Percentiles rank a stretch among this genome's conserved stretches.
Evolutionary conservation across 2,888 invertebrate species (phyloP).

Genomic region (Aphodius sticticus): DNA sequence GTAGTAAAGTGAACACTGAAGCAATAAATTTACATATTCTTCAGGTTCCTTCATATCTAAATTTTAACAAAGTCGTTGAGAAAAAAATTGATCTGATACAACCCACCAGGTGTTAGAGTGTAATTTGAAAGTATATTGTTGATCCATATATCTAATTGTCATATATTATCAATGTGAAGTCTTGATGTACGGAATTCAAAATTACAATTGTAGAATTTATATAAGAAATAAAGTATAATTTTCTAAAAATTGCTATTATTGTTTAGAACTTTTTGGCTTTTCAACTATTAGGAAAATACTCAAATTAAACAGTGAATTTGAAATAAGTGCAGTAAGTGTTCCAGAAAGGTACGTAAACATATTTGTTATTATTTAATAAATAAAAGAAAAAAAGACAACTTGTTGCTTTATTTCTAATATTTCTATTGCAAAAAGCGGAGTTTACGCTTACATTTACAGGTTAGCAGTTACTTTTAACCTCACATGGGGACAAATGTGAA

Average conservation of each 20-base stretch:
- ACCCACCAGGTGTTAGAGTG: background rate
- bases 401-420: no score
- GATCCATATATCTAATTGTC: background rate
- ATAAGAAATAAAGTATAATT: slow-evolving; percentile 37
- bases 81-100: no score
- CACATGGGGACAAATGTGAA: no score
- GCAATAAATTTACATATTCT: no score
- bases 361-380: slow-evolving; percentile 11
- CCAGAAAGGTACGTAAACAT: background rate
- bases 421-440: no score
- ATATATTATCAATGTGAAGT: background rate
- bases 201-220: slow-evolving; percentile 36
- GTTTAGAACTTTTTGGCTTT: slow-evolving; percentile 14
- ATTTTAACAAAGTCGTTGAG: no score
- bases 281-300: background rate
- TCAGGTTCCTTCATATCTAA: no score
- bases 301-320: background rate
- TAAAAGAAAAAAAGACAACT: background rate
- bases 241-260: slow-evolving; percentile 25
- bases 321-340: background rate
- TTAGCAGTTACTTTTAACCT: no score
- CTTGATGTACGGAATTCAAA: slow-evolving; percentile 20
- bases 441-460: no score
- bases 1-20: no score
- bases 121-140: background rate